These are phyloP conservation scores for Trogon surrucura DNA, from an alignment of 2,113 vertebrate genomes.

Conservation along the genomic window DNA sequence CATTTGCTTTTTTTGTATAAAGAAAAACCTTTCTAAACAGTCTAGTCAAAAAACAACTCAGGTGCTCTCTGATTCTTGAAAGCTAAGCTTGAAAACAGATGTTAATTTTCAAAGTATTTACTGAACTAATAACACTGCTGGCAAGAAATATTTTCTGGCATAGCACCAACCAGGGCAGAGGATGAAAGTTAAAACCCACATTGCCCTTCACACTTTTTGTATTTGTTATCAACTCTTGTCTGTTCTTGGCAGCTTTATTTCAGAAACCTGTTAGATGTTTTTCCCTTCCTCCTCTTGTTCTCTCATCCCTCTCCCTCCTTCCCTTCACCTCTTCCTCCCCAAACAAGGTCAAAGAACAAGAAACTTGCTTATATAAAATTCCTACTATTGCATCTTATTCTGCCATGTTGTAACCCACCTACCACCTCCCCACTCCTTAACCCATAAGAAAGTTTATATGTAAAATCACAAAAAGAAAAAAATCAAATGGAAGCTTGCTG, in stretches of 20 bases:
- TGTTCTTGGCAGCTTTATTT: constrained; percentile 60
- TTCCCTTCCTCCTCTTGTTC: neutral
- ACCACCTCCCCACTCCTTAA: neutral
- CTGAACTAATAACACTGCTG: constrained; percentile 59
- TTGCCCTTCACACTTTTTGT: constrained; percentile 57
- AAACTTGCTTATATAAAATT: constrained; percentile 17
- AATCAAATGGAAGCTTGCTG: neutral
- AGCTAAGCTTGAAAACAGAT: constrained; percentile 61
- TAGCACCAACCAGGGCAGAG: constrained; percentile 52
- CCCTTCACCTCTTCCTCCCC: neutral
- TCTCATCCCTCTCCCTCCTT: neutral
- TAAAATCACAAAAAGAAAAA: neutral
- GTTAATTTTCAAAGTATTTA: constrained; percentile 69
- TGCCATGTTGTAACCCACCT: neutral
- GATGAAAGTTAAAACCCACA: constrained; percentile 67
- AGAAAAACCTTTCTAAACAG: neutral
- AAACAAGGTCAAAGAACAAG: constrained; percentile 48
- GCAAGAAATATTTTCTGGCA: constrained; percentile 51
- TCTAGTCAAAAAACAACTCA: constrained; percentile 22
- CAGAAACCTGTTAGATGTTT: constrained; percentile 33
- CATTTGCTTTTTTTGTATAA: neutral
- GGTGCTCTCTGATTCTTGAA: constrained; percentile 51
- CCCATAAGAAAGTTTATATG: neutral
- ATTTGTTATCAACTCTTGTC: constrained; percentile 53
- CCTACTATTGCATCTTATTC: neutral